Percentiles rank a stretch among this genome's conserved stretches.
phyloP scores from a whole-genome alignment of 2,113 vertebrate genomes.

The Oxygymnocypris stewartii region DNA sequence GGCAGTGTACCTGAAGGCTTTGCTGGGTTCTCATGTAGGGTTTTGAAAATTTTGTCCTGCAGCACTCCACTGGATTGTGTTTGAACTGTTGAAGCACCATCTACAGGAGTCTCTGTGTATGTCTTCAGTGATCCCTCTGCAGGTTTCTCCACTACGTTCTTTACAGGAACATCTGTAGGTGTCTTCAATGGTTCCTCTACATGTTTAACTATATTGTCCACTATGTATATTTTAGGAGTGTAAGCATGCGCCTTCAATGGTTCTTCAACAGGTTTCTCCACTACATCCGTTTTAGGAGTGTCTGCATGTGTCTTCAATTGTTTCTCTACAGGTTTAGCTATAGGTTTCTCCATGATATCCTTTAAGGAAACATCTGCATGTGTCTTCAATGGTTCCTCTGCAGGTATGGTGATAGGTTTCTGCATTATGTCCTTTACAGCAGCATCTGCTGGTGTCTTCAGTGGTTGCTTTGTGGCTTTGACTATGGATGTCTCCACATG shows the following conservation, averaged over 20 bases:
- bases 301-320: neutral
- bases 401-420: neutral
- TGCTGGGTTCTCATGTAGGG: conserved; percentile 4
- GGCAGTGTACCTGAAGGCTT: neutral
- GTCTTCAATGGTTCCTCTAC: neutral
- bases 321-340: neutral
- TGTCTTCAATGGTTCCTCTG: neutral
- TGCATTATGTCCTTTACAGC: neutral
- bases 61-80: conserved; percentile 38
- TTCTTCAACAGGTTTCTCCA: neutral
- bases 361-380: neutral
- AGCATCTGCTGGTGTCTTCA: neutral
- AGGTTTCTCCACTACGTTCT: neutral
- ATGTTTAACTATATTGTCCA: neutral
- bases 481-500: neutral
- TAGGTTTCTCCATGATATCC: neutral
- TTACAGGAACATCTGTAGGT: neutral
- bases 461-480: neutral
- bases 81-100: neutral
- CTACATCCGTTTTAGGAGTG: neutral
- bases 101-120: neutral
- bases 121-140: neutral
- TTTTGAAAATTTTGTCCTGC: conserved; percentile 10
- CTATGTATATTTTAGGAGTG: neutral
- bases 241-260: neutral